These are phyloP conservation scores for pig (Sus scrofa) DNA, from an alignment of 2,113 vertebrate genomes.

Conservation along the genomic window T2T-Sscrofa CM000824.6:175152001-175152500, in stretches of 20 bases:
- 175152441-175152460: not conserved
- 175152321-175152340: not conserved
- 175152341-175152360: not conserved
- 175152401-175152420: not conserved
- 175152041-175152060: not conserved
- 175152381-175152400: not conserved
- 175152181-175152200: not conserved
- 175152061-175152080: not conserved
- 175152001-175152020: conserved; percentile 42
- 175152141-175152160: not conserved
- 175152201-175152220: not conserved
- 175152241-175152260: not conserved
- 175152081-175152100: conserved; percentile 24
- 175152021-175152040: not conserved
- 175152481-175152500: not conserved
- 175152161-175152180: not conserved
- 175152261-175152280: not conserved
- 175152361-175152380: not conserved
- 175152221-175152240: not conserved
- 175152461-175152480: not conserved
- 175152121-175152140: not conserved
- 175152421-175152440: not conserved
- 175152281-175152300: not conserved
- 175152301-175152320: not conserved
- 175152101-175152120: not conserved